Conservation (phyloP, 2,113 vertebrate species). For the Prinia subflava region DNA sequence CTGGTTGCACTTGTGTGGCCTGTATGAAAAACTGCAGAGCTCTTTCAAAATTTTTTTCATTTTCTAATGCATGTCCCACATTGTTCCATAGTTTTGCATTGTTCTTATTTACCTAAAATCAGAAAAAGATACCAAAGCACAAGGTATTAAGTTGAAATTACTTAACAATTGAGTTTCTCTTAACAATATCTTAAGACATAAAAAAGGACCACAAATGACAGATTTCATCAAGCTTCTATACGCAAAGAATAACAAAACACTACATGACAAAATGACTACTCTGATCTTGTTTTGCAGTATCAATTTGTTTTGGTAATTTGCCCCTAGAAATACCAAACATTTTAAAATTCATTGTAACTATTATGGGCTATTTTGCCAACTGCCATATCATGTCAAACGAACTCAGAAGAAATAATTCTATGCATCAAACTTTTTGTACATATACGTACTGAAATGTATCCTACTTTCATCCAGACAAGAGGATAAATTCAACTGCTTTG, state of each 20-base stretch:
- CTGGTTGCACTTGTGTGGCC: conserved; percentile 94
- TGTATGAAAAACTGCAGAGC: conserved; percentile 93
- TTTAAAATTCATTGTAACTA: not conserved
- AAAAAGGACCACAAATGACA: not conserved
- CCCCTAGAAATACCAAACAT: not conserved
- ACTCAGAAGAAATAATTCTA: not conserved
- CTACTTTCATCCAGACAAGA: not conserved
- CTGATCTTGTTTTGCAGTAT: not conserved
- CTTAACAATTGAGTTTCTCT: not conserved
- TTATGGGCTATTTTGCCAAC: not conserved
- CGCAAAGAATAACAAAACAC: not conserved
- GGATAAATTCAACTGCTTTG: not conserved
- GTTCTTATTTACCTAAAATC: conserved; percentile 92
- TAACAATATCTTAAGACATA: not conserved
- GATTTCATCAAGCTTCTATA: not conserved
- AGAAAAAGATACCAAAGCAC: not conserved
- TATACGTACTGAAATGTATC: not conserved
- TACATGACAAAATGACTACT: not conserved
- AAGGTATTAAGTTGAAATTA: not conserved
- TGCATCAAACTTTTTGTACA: not conserved
- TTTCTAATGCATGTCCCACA: conserved; percentile 95
- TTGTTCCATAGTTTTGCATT: conserved; percentile 99
- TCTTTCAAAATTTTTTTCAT: conserved; percentile 90
- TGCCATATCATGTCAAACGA: not conserved
- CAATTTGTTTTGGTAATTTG: not conserved